Base-by-base conservation (phyloP, 2,113 vertebrate species). In the Vulpes vulpes region DNA sequence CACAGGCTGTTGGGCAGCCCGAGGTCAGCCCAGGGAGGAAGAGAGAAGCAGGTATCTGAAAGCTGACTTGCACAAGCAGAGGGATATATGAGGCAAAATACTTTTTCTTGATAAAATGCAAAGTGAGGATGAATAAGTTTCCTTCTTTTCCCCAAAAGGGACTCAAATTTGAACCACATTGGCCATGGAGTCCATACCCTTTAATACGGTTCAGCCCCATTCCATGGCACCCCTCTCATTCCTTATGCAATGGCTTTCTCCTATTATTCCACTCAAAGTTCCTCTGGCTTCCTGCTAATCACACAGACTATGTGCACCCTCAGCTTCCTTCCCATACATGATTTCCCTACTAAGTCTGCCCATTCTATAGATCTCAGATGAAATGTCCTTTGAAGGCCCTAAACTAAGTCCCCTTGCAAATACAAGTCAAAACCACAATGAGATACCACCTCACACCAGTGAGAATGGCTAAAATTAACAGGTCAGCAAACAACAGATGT, bases 221-320 rank as follows among this genome's bases (percentile, higher is more conserved):
- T 17, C 35, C 35, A 10, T 0, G 30, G 15, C 8, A 73, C 11
- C 32, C 3, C 1, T 14, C 27, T 71, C 8, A 3, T 14, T 65
- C 55, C 30, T 55, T 60, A 59, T 22, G 11, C 8, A 6, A 4
- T 53, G 8, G 43, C 4, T 73, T 74, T 23, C 91, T 96, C 71
- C 32, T 64, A 3, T 20, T 81, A 4, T 1, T 38, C 25, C 32
- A 43, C 23, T 74, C 19, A 16, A 92, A 92, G 20, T 1, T 64
- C 27, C 11, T 57, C 57, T 94, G 35, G 3, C 16, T 80, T 74
- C 25, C 22, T 25, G 17, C 4, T 14, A 35, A 38, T 65, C 3
- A 62, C 35, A 14, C 2, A 11, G 43, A 15, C 27, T 53, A 0
- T 49, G 12, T 67, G 25, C 9, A 9, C 3, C 32, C 11, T n/a